Evolutionary conservation across 2,113 vertebrate genomes (phyloP), one percentile per base, ranked within the genome.

Genomic region (Python bivittatus): DNA sequence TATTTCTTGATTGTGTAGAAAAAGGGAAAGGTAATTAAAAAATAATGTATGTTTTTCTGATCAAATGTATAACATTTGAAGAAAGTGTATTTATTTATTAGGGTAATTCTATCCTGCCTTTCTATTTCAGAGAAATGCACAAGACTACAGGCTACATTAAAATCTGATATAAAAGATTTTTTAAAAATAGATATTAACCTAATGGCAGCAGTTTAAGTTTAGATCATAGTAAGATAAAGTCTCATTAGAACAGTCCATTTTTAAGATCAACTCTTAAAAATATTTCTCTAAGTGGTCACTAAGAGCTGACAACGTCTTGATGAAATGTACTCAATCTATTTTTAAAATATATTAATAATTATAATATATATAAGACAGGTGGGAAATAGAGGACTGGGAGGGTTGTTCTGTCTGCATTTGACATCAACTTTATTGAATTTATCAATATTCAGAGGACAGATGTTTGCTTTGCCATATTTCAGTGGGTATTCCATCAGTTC

Each of bases 341-440:
- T 48, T 48, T 6, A 48, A 48, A 48, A 48, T 48, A 48, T 48
- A 48, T 48, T 48, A 48, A 48, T 48, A 48, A 48, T 48, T 4
- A 48, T 48, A 48, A 48, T 9, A 12, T 13, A 44, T 84, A 42
- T 84, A 22, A 29, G n/a, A 38, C n/a, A 33, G n/a, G n/a, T 27
- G 42, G 29, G 61, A 86, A 57, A 94, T 58, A 13, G 9, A 11
- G 93, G 90, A 91, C 27, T 3, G 89, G 88, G 86, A 10, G 86
- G 53, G 12, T 86, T 58, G 64, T 72, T 94, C 90, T 89, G 8
- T 86, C 9, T n/a, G 42, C 89, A 57, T 84, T 91, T 52, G n/a
- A 60, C 60, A 79, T 94, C 79, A 94, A 88, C 25, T 13, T 95
- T 92, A 84, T 79, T 91, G 88, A 92, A 83, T 88, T 91, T 33